A percentile compares a stretch with the other conserved stretches of the same genome.
phyloP scores from a whole-genome alignment of 2,113 vertebrate genomes.

The Pristiophorus japonicus region DNA sequence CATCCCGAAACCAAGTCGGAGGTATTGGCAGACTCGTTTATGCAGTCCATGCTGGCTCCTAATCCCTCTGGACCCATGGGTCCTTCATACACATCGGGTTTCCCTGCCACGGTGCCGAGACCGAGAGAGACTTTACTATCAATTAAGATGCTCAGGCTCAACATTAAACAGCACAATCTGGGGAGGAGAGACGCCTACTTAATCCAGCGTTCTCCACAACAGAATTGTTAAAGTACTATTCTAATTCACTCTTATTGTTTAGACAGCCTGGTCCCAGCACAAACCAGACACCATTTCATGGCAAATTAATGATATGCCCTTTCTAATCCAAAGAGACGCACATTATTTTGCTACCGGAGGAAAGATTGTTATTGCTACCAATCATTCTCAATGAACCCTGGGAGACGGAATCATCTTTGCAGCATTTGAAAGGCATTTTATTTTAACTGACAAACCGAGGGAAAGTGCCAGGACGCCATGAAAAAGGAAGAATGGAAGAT shows the following conservation, averaged over 20 bases:
- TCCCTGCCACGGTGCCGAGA: not conserved
- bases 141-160: not conserved
- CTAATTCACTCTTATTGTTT: not conserved
- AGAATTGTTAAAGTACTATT: not conserved
- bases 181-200: not conserved
- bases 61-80: not conserved
- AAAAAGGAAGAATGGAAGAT: not conserved
- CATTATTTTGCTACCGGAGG: not conserved
- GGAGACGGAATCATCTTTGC: not conserved
- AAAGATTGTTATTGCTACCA: conserved; percentile 1
- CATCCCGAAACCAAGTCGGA: not conserved
- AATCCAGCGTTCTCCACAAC: not conserved
- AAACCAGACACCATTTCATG: conserved; percentile 11
- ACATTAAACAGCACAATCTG: too few relatives aligned
- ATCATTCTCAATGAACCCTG: not conserved
- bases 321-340: not conserved
- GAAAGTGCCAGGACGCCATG: not conserved
- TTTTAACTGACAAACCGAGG: not conserved
- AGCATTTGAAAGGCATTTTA: conserved; percentile 24
- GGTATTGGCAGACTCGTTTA: not conserved
- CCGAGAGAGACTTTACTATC: not conserved
- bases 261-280: not conserved
- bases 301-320: not conserved
- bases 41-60: not conserved
- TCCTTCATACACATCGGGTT: not conserved